Conservation (phyloP, 2,113 vertebrate species). For the Gopherus flavomarginatus region DNA sequence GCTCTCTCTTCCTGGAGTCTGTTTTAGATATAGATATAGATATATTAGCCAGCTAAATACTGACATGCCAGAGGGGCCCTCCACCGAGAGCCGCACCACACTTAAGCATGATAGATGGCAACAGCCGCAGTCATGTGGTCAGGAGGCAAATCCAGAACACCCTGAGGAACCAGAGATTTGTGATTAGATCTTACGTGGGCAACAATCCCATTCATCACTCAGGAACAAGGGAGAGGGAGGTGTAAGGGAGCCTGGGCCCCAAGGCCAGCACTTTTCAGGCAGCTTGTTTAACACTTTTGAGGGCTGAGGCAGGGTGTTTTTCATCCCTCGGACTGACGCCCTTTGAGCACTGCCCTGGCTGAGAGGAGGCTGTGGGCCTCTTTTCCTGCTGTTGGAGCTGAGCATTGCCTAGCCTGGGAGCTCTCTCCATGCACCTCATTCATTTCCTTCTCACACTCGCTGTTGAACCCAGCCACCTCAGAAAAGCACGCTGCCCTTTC, state of each 20-base stretch:
- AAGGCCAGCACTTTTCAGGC: too few relatives aligned
- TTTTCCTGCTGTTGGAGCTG: neutral
- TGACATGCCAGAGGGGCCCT: conserved; percentile 1
- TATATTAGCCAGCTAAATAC: neutral
- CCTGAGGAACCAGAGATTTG: neutral
- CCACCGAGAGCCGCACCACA: neutral
- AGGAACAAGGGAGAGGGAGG: neutral
- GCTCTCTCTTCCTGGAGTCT: neutral
- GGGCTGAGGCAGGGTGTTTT: neutral
- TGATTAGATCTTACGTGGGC: neutral
- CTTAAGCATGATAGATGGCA: conserved; percentile 18
- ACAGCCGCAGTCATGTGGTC: neutral
- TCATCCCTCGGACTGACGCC: neutral
- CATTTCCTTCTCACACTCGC: neutral
- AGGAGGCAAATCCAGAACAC: neutral
- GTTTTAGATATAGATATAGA: too few relatives aligned
- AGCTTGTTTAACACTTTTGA: neutral
- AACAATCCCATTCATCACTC: neutral
- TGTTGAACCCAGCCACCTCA: neutral
- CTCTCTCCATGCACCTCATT: too few relatives aligned
- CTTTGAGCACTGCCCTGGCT: neutral
- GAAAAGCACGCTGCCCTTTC: neutral
- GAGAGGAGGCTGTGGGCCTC: neutral
- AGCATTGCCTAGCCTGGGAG: neutral
- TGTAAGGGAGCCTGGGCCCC: neutral